Percentiles rank a stretch among this genome's conserved stretches.
phyloP scores from a whole-genome alignment of 2,113 vertebrate species.

The Otocyon megalotis region DNA sequence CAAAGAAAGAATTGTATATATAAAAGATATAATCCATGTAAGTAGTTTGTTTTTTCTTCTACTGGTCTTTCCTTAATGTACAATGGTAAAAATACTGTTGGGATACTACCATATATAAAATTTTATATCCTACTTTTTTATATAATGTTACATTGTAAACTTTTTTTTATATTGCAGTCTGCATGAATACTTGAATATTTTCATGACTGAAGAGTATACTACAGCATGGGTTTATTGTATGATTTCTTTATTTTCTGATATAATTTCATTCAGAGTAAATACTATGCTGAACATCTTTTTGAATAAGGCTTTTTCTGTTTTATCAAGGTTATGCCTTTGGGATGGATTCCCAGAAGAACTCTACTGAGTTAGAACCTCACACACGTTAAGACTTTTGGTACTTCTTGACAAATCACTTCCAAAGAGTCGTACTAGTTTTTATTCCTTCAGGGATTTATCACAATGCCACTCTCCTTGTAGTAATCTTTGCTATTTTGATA shows the following conservation, averaged over 20 bases:
- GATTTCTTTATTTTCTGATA: slow-evolving; percentile 3
- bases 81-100: not conserved
- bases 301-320: slow-evolving; percentile 15
- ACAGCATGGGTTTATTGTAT: slow-evolving; percentile 13
- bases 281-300: slow-evolving; percentile 35
- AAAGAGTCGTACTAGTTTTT: slow-evolving; percentile 3
- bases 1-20: slow-evolving; percentile 1
- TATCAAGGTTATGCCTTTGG: slow-evolving; percentile 39
- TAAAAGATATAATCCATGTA: not conserved
- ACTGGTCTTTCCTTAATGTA: slow-evolving; percentile 22
- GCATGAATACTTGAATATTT: not conserved
- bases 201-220: not conserved
- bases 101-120: not conserved
- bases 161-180: slow-evolving; percentile 14
- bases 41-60: not conserved
- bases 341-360: not conserved
- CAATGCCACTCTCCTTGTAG: not conserved
- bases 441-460: not conserved
- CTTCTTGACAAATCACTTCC: slow-evolving; percentile 39
- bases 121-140: not conserved
- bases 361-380: not conserved
- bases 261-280: slow-evolving; percentile 27
- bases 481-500: slow-evolving; percentile 15
- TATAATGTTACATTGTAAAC: not conserved
- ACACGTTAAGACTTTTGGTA: slow-evolving; percentile 14